Conservation (phyloP, 2,113 vertebrate genomes). For the Galbula dea region DNA sequence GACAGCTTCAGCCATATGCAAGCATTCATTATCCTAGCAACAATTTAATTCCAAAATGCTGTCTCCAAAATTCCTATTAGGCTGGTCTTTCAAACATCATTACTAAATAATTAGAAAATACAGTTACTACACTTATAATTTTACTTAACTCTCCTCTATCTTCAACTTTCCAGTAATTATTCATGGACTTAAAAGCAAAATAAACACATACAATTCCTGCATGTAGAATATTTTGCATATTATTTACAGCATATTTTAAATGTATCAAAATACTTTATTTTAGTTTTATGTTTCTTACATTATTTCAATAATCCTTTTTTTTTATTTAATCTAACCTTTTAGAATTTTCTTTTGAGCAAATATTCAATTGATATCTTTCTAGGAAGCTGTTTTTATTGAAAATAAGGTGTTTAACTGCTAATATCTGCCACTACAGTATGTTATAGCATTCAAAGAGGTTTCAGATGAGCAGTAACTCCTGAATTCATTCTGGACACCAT, state of each 20-base stretch:
- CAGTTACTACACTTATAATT: neutral
- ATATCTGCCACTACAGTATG: neutral
- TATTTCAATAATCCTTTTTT: neutral
- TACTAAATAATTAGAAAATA: neutral
- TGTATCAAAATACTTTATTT: neutral
- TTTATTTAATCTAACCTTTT: neutral
- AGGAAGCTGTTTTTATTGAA: neutral
- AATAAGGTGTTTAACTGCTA: neutral
- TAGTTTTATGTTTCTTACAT: neutral
- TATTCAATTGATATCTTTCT: neutral
- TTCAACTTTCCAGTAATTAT: neutral
- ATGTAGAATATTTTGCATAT: neutral
- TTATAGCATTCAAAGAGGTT: neutral
- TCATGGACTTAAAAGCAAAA: neutral
- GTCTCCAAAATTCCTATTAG: neutral
- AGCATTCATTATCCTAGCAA: neutral
- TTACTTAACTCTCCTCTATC: neutral
- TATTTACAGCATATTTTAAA: neutral
- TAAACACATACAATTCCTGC: neutral
- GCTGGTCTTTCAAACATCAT: neutral
- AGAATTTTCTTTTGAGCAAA: neutral
- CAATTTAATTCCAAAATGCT: neutral
- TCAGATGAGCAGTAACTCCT: neutral
- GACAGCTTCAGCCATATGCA: neutral
- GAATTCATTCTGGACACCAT: neutral